phyloP scores from a whole-genome alignment of 2,797 vertebrate species.

The Mormyrus hasselquistii region DNA sequence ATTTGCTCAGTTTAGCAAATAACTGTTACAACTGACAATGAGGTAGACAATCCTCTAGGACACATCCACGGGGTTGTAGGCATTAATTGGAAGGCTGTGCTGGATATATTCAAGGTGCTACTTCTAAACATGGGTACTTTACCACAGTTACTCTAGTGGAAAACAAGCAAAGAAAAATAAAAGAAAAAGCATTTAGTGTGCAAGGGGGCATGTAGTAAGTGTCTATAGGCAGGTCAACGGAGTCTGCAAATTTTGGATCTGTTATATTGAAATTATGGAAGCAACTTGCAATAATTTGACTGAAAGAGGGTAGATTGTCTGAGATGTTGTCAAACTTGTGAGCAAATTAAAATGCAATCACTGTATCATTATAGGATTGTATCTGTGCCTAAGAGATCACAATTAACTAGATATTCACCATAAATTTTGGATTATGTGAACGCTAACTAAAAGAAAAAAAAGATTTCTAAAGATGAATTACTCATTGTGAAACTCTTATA shows the following conservation, averaged over 20 bases:
- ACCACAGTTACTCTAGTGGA: neutral
- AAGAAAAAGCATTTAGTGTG: neutral
- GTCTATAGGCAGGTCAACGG: neutral
- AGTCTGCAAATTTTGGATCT: neutral
- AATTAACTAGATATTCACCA: neutral
- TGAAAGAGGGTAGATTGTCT: neutral
- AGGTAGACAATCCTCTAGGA: neutral
- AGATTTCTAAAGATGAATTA: neutral
- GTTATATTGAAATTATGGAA: neutral
- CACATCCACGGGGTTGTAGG: neutral
- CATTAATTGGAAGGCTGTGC: neutral
- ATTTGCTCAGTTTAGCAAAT: conserved; percentile 18
- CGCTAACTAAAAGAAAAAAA: neutral
- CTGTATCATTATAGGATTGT: neutral
- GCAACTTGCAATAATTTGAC: neutral
- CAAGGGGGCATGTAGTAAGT: neutral
- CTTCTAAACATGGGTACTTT: neutral
- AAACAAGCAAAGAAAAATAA: neutral
- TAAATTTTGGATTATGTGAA: neutral
- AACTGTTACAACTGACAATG: neutral
- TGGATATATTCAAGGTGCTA: neutral
- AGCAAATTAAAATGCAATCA: neutral
- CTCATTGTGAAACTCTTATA: neutral
- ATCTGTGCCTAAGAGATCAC: neutral
- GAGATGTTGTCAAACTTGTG: neutral